Base-by-base conservation (phyloP, 2,113 vertebrate genomes). In the Muscicapa adusta region DNA sequence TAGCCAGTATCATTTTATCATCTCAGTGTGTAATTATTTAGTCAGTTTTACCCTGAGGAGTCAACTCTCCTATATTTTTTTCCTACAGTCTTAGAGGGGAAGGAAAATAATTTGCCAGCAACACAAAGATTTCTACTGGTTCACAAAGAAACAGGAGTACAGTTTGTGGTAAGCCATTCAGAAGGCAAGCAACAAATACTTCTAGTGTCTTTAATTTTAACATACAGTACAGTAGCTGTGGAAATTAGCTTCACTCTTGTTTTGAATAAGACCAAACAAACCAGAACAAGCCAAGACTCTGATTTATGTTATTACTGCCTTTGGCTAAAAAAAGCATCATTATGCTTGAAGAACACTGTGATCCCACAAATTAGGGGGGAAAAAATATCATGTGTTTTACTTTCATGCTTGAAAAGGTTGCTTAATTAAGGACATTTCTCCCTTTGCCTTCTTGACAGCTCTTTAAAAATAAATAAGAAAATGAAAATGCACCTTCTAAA, bases 241-340 rank as follows among this genome's bases (percentile, higher is more conserved):
- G 90, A 94, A 93, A 92, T 93, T 91, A 96, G 78, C 45, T 92
- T 84, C 78, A 33, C 62, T 92, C 82, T 89, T 94, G 72, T 95
- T 95, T 95, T 94, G 72, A 96, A 33, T 91, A 93, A 93, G 66
- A 93, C 61, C 74, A 95, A 94, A 92, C 75, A 97, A 96, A 93
- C 74, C 67, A 91, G 65, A 96, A 94, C 45, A 91, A 70, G 86
- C 67, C 65, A 95, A 92, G 81, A 65, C 78, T 92, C 51, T 96
- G 92, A 96, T 92, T 94, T 92, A 96, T 67, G 63, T 95, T 95
- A 96, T 92, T 95, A 76, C 79, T 82, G 93, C 88, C 75, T 91
- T 92, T 70, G 88, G 84, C 90, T 94, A 96, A 94, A 93, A 90
- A 95, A 95, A 88, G 14, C 71, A 91, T 88, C 58, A 91, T 91